Evolutionary conservation across 2,797 vertebrate genomes (phyloP), one percentile per base, ranked within the genome.

Genomic region (Pygocentrus nattereri): DNA sequence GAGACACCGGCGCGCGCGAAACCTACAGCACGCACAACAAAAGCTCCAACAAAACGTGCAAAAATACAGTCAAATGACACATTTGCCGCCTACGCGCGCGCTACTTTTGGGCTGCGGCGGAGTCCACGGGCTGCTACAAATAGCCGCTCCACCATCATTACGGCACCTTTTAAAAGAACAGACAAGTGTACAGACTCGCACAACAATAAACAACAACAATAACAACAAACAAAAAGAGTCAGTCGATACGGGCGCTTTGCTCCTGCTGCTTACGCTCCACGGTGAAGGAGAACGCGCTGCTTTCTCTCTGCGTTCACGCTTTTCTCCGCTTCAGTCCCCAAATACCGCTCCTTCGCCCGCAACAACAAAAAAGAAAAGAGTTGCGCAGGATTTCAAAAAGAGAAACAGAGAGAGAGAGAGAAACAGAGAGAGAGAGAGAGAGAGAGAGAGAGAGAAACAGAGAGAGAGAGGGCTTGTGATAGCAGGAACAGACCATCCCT

Each of bases 241-340:
- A 75, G 25, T 85, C 67, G 80, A 85, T 80, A 69, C 1, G 16
- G 11, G 11, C 38, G 52, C 12, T 58, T 79, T 76, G 78, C 71
- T 79, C 47, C 62, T 44, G 76, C 52, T 23, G 52, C 4, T 67
- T 67, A 84, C 83, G 82, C 79, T 83, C 62, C 41, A 44, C 41
- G 4, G 41, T 44, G 71, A 74, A 47, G 30, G 56, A 30, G 52
- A 68, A 52, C 65, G 71, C 25, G 19, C 30, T n/a, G n/a, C n/a
- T n/a, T 85, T 91, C 89, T 88, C 85, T 91, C 90, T 89, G 92
- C 88, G 93, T 89, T 93, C 91, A 88, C 87, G 74, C 85, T 82
- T 86, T 85, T 81, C 87, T 90, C 89, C 89, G 85, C 90, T 70
- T 90, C 88, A 91, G 58, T 61, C 58, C 25, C 58, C 23, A 91